Conservation (phyloP, 2,113 vertebrate genomes). For the Serinus canaria region DNA sequence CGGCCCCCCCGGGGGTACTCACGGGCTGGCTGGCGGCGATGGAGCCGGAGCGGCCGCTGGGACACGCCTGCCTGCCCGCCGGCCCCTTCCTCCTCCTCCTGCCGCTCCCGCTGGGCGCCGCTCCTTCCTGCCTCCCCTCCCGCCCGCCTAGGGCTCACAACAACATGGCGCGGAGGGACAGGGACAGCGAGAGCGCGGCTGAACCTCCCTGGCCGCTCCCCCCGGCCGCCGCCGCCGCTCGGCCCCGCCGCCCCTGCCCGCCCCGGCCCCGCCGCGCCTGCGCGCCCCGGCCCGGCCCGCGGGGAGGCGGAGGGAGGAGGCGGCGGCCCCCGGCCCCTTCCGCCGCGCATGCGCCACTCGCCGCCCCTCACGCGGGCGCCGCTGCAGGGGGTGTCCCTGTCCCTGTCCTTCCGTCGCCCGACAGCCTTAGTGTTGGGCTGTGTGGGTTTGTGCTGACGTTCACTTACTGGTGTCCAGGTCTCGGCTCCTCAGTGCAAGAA, state of each 20-base stretch:
- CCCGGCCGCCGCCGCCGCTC: no score
- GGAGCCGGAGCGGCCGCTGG: background rate
- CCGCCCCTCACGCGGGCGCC: background rate
- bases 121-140: no score
- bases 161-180: no score
- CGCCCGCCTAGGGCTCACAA: no score
- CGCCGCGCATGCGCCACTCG: background rate
- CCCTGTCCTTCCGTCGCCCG: rapidly evolving
- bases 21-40: background rate
- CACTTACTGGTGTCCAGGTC: no score
- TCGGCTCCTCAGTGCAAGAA: background rate
- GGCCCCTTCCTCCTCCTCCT: no score
- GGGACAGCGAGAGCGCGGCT: no score
- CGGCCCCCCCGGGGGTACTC: background rate
- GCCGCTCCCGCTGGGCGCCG: no score
- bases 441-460: background rate
- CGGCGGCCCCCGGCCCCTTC: background rate
- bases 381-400: rapidly evolving
- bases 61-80: background rate
- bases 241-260: background rate
- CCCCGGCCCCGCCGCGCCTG: background rate
- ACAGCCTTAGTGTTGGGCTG: rapidly evolving
- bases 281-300: background rate
- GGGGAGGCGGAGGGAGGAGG: background rate
- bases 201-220: no score